Base-by-base conservation (phyloP, 2,113 vertebrate species). In the Numenius arquata region DNA sequence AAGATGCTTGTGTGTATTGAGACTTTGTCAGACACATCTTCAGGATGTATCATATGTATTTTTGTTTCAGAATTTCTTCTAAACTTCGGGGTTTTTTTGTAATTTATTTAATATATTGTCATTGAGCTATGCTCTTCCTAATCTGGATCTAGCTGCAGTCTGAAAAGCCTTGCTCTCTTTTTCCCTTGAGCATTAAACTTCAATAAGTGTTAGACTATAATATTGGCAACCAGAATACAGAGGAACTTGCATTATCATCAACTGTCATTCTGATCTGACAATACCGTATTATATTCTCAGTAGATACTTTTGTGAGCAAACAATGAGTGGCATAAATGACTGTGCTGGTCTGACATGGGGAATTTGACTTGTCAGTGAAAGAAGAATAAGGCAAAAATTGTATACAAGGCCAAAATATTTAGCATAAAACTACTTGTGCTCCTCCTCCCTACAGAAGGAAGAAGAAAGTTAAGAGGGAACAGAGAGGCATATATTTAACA, bases 251-350 rank as follows among this genome's bases (percentile, higher is more conserved):
- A 18, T 95, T 93, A 56, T 68, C 77, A 62, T 95, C 92, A 94
- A 11, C 83, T 96, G 95, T 94, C 85, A 84, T 89, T 94, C 85
- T 93, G 63, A 77, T 96, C 93, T 96, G 83, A 96, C 95, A 97
- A 91, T 94, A 38, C 89, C 1, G 2, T 66, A 88, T 92, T 92
- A 59, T 80, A 81, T 74, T 90, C 78, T 92, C 89, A 89, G 72
- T 65, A 79, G 73, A 83, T 80, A 73, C 62, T 93, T 96, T 48
- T 95, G 88, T 89, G 85, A 93, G 93, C 91, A 96, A 96, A 97
- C 92, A 92, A 68, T 89, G 88, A 97, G 73, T 93, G 91, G 78
- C 88, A 93, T 78, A 92, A 96, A 95, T 90, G 83, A 90, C 73
- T 88, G 27, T 76, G 67, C 91, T 84, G 81, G 78, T 85, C 95